phyloP scores from a whole-genome alignment of 2,113 vertebrate species.

The Pithys albifrons region DNA sequence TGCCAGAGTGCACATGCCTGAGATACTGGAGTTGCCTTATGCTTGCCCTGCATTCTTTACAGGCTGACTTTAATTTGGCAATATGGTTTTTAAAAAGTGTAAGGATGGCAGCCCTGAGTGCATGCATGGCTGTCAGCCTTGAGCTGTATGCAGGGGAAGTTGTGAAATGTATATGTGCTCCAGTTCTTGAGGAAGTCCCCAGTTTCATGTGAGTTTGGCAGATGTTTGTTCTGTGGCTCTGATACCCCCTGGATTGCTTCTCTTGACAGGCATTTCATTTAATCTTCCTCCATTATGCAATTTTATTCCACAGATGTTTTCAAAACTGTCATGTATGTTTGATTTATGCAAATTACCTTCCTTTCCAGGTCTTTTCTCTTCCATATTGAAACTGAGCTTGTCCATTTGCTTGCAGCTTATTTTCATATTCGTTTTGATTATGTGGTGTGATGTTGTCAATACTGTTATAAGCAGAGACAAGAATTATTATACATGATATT shows the following conservation, averaged over 20 bases:
- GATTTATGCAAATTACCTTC: neutral
- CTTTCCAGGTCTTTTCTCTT: slow-evolving; percentile 3
- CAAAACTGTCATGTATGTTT: neutral
- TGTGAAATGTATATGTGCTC: neutral
- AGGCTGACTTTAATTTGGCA: neutral
- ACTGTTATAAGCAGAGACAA: neutral
- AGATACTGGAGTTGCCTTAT: neutral
- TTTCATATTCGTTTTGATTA: neutral
- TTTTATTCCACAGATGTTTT: slow-evolving; percentile 25
- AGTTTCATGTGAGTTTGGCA: neutral
- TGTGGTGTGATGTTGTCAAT: neutral
- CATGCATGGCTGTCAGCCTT: neutral
- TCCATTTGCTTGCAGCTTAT: neutral
- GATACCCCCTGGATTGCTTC: neutral
- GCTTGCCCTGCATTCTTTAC: neutral
- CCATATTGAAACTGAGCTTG: neutral
- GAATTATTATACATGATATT: neutral
- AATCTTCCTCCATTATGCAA: neutral
- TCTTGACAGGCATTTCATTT: neutral
- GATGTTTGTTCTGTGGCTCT: slow-evolving; percentile 11
- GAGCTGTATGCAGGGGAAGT: neutral
- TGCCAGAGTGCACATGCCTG: neutral
- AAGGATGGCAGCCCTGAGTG: neutral
- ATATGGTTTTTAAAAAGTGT: neutral
- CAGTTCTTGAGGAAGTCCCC: neutral